phyloP scores from a whole-genome alignment of 2,888 invertebrate species.

The Heliconius aoede region DNA sequence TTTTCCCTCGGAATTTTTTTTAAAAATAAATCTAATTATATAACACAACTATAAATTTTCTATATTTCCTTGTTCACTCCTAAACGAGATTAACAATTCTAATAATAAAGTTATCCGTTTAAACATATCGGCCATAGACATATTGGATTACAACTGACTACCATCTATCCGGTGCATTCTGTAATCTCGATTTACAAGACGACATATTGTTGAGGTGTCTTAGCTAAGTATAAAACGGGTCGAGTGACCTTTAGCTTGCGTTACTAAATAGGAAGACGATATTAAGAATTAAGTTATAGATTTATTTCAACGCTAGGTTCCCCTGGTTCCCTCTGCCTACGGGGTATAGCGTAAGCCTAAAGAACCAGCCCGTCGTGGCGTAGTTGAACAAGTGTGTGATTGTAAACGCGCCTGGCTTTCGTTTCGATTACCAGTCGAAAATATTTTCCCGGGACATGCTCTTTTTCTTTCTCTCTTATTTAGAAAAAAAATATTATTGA shows the following conservation, averaged over 20 bases:
- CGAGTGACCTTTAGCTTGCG: conserved; percentile 9
- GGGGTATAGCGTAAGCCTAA: no score
- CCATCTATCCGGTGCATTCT: conserved; percentile 30
- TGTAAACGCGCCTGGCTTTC: no score
- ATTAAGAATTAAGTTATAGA: no score
- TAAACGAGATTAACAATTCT: background rate
- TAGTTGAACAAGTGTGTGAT: no score
- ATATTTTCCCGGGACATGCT: no score
- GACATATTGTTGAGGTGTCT: background rate
- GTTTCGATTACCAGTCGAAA: no score
- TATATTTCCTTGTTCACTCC: background rate
- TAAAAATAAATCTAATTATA: background rate
- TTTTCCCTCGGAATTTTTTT: background rate
- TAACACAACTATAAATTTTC: background rate
- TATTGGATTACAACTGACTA: conserved; percentile 3
- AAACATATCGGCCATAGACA: background rate
- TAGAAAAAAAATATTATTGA: no score
- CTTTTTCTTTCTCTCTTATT: no score
- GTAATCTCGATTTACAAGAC: conserved; percentile 10
- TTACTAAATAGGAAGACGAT: background rate
- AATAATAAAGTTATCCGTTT: background rate
- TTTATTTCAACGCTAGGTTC: no score
- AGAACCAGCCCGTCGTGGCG: no score
- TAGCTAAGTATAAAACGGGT: conserved; percentile 5
- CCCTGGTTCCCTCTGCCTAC: no score